phyloP scores from a whole-genome alignment of 2,888 invertebrate genomes.

The Orthosia cruda region DNA sequence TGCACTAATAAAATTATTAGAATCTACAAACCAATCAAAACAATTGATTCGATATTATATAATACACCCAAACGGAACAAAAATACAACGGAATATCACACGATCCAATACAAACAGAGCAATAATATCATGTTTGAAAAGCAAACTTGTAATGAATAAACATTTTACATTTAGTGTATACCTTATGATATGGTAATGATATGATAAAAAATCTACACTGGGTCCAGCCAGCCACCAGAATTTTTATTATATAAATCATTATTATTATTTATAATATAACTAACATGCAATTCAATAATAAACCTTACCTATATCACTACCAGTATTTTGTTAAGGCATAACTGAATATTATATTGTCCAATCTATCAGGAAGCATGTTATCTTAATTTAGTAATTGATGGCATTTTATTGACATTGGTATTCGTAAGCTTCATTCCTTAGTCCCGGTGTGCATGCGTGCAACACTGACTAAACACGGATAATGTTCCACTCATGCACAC shows the following conservation, averaged over 20 bases:
- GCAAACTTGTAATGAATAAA: constrained; percentile 76
- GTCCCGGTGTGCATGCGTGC: constrained; percentile 21
- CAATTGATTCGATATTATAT: constrained; percentile 43
- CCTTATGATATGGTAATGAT: constrained; percentile 90
- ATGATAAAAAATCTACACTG: constrained; percentile 91
- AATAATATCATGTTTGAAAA: constrained; percentile 61
- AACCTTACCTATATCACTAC: constrained; percentile 87
- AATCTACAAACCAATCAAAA: constrained; percentile 53
- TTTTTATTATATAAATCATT: constrained; percentile 75
- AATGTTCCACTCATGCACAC: constrained; percentile 18
- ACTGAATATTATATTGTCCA: constrained; percentile 90
- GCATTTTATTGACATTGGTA: constrained; percentile 83
- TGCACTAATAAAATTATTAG: constrained; percentile 48
- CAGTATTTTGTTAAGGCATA: constrained; percentile 90
- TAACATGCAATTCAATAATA: constrained; percentile 87
- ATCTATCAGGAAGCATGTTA: constrained; percentile 91
- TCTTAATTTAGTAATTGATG: constrained; percentile 90
- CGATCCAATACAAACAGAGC: constrained; percentile 41
- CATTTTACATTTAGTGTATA: constrained; percentile 77
- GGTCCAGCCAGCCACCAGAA: constrained; percentile 85
- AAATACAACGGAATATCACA: constrained; percentile 58
- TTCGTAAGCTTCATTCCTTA: constrained; percentile 69
- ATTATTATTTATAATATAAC: constrained; percentile 76
- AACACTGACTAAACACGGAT: constrained; percentile 9
- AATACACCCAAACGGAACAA: constrained; percentile 61